Percentiles rank a stretch among this genome's conserved stretches.
Evolutionary conservation across 2,113 vertebrate genomes (phyloP).

Genomic region (Plectropomus leopardus): DNA sequence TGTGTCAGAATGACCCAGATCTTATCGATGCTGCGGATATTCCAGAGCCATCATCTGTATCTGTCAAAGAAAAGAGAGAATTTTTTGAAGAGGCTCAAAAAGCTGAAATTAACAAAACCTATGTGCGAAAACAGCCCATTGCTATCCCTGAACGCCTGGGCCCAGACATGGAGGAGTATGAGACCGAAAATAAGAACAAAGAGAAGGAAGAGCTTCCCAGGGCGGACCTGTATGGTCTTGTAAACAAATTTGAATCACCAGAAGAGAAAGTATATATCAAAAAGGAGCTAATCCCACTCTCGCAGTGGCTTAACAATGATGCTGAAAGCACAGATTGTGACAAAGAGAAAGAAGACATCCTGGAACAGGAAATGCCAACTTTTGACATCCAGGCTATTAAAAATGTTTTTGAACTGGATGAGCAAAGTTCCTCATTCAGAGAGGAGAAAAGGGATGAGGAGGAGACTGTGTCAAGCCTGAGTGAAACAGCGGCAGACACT

Average conservation of each 20-base stretch:
- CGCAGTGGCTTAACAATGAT: constrained; percentile 71
- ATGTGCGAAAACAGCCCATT: constrained; percentile 78
- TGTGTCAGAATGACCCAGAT: constrained; percentile 81
- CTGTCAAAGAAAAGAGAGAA: constrained; percentile 81
- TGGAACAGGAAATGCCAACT: constrained; percentile 79
- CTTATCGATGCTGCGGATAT: constrained; percentile 47
- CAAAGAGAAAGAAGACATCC: constrained; percentile 69
- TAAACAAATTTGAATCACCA: constrained; percentile 82
- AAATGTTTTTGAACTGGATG: constrained; percentile 86
- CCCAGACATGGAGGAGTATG: constrained; percentile 78
- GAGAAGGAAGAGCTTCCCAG: constrained; percentile 76
- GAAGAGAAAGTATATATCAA: constrained; percentile 72
- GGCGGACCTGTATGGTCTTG: constrained; percentile 69
- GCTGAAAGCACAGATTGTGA: constrained; percentile 72
- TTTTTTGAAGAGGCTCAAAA: constrained; percentile 84
- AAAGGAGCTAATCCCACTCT: constrained; percentile 72
- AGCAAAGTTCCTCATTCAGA: constrained; percentile 78
- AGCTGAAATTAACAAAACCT: constrained; percentile 81
- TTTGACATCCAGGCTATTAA: constrained; percentile 86
- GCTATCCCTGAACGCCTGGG: constrained; percentile 74
- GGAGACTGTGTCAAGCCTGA: constrained; percentile 78
- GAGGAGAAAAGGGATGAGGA: constrained; percentile 77
- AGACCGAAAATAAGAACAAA: constrained; percentile 65
- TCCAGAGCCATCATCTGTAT: constrained; percentile 66
- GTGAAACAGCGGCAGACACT: constrained; percentile 74